Evolutionary conservation across 2,797 vertebrate species (phyloP), one percentile per base, ranked within the genome.

Genomic region (Liparis tanakae): DNA sequence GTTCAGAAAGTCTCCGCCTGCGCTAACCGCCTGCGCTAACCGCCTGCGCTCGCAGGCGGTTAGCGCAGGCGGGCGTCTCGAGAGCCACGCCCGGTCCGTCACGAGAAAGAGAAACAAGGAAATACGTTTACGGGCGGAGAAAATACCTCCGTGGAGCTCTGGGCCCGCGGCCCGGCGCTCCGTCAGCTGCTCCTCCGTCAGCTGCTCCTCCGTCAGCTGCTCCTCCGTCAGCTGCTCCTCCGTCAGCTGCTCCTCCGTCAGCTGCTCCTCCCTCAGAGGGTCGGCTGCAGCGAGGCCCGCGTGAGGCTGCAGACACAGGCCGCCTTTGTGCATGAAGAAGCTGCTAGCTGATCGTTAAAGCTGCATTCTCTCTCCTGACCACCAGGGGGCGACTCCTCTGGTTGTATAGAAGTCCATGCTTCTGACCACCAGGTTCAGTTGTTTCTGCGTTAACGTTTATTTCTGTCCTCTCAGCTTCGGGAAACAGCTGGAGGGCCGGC

Each of bases 401-500:
- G 7, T 48, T n/a, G 17, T 48, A n/a, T 48, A 48, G 44, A 48
- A 48, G 44, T 48, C 44, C 7, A 44, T 39, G 25, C 25, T 30
- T 30, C 25, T 30, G 25, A 30, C 25, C 25, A 30, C 25, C 8
- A 20, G 18, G 8, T 70, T 74, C 79, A 9, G 2, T 34, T n/a
- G 2, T 34, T 78, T 55, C 53, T 54, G 10, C 73, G 79, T 70
- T 74, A 68, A 74, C 53, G 17, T 58, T 25, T 55, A 5, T 55
- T 50, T 20, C 81, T 30, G 61, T 15, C 75, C 91, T 84, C 70
- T 12, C 92, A 99, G 97, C 93, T 99, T 99, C 94, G 97, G 97
- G 90, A 97, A 96, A 92, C 97, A 98, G 94, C 96, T 96, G 91
- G 97, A 96, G 87, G 97, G 97, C 84, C 96, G 97, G 88, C 93